Evolutionary conservation across 2,888 invertebrate species (phyloP), one percentile per base, ranked within the genome.

Genomic region (Caenorhabditis sp.): DNA sequence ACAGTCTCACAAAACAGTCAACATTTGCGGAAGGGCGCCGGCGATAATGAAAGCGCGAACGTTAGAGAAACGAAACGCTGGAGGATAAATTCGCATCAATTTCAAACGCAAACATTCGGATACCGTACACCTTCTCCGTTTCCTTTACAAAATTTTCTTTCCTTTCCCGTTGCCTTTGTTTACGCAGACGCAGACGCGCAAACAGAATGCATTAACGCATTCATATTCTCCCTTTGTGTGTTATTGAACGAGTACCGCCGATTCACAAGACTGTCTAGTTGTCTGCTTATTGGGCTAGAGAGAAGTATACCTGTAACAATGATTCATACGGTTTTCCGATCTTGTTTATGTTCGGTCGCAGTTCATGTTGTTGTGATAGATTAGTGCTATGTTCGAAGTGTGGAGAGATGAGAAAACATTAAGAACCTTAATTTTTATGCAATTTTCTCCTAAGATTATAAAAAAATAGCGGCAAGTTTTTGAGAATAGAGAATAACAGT

Each of bases 71-170:
- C 44, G 32, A 60, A 61, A 67, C 53, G 67, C 55, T 40, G 35
- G 51, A 58, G 35, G 40, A 8, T 20, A 35, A 6, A 15, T 28
- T 47, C 65, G 61, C 74, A 60, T 76, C 76, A 67, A 76, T 76
- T 76, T 76, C 76, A 76, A 76, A 76, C 60, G 60, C 76, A 76
- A 76, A 76, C 76, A 76, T n/a, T 58, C 58, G 64, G 40, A 40
- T 76, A 67, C 61, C 61, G 67, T 76, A 67, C 60, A 26, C 40
- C 47, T 44, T 50, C 32, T 60, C 44, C 40, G 1, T 55, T 55
- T 47, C 51, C 50, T 22, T 50, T 50, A 32, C 64, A 26, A 61
- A 40, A 13, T 13, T 40, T 40, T 9, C 40, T 60, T 53, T 35
- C 53, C 15, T 68, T n/a, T n/a, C n/a, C n/a, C n/a, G n/a, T 18